These are phyloP conservation scores for Egretta garzetta DNA, from an alignment of 2,113 vertebrate genomes.

Conservation along the genomic window DNA sequence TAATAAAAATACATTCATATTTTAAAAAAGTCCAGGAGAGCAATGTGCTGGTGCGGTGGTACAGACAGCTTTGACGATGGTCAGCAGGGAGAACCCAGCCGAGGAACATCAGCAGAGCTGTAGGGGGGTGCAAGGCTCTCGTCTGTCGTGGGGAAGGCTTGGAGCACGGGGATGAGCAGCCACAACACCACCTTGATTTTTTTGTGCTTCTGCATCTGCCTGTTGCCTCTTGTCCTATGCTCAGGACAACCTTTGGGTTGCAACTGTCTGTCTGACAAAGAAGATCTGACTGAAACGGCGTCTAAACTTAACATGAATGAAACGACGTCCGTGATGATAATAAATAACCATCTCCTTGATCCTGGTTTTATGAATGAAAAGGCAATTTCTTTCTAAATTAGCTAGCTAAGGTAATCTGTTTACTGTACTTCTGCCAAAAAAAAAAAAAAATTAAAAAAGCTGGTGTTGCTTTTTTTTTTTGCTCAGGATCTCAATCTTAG, in stretches of 20 bases:
- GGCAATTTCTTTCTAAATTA: background rate
- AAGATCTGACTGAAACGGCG: background rate
- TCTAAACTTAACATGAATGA: background rate
- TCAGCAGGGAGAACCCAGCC: background rate
- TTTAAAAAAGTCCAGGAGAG: background rate
- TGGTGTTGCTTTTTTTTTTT: background rate
- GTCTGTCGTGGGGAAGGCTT: accelerated
- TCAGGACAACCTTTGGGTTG: background rate
- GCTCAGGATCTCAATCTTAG: background rate
- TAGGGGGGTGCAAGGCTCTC: background rate
- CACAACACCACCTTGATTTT: accelerated
- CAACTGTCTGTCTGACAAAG: background rate
- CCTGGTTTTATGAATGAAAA: background rate
- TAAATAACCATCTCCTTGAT: background rate
- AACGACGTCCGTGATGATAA: background rate
- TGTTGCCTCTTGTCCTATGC: accelerated
- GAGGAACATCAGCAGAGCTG: background rate
- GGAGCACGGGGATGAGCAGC: background rate
- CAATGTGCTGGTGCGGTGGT: background rate
- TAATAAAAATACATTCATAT: background rate
- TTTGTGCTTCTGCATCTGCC: background rate
- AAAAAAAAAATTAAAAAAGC: background rate
- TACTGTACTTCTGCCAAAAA: background rate
- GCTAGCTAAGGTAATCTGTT: background rate
- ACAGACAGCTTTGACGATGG: background rate